Evolutionary conservation across 2,888 invertebrate genomes (phyloP).

Genomic region (Laspeyria flexula): DNA sequence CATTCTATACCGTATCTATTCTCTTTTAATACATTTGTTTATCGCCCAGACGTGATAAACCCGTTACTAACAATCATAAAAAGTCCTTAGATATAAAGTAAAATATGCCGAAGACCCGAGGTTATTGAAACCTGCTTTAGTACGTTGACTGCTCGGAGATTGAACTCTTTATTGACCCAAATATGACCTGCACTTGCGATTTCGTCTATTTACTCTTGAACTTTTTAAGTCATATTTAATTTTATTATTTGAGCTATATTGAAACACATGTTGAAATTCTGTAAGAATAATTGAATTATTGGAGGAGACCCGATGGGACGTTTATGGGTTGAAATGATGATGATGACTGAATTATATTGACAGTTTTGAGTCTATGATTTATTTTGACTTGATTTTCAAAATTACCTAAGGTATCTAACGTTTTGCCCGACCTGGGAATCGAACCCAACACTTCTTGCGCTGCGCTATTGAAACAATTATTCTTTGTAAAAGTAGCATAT

Average conservation of each 20-base stretch:
- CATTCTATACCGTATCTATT: constrained; percentile 27
- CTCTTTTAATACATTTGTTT: constrained; percentile 36
- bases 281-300: too few relatives aligned
- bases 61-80: constrained; percentile 7
- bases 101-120: constrained; percentile 11
- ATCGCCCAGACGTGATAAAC: constrained; percentile 26
- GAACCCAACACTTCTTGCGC: too few relatives aligned
- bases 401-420: too few relatives aligned
- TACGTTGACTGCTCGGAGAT: constrained; percentile 10
- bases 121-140: constrained; percentile 15
- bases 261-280: too few relatives aligned
- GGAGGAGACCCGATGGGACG: too few relatives aligned
- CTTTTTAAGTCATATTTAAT: constrained; percentile 22
- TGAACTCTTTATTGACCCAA: constrained; percentile 40
- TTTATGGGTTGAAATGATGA: too few relatives aligned
- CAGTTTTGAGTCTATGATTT: too few relatives aligned
- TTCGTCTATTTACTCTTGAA: constrained; percentile 22
- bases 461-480: too few relatives aligned
- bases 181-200: constrained; percentile 28
- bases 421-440: too few relatives aligned
- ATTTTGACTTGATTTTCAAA: too few relatives aligned
- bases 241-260: constrained; percentile 16
- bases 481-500: too few relatives aligned
- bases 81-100: background rate
- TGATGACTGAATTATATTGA: too few relatives aligned